Conservation (phyloP, 2,888 invertebrate species). For the Choreutis nemorana region DNA sequence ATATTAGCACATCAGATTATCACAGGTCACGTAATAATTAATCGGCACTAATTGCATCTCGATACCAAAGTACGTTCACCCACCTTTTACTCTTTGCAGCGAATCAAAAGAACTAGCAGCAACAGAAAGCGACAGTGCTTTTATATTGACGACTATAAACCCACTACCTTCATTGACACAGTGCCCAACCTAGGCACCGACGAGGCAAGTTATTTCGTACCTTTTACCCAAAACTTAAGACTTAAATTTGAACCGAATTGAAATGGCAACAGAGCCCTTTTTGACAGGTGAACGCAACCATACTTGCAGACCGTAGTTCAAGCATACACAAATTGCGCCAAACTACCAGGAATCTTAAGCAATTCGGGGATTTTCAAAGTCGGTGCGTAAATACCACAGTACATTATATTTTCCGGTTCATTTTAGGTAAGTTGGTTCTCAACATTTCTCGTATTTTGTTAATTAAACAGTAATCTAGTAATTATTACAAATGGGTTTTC, state of each 20-base stretch:
- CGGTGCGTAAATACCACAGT: too few relatives aligned
- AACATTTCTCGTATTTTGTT: too few relatives aligned
- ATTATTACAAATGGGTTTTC: too few relatives aligned
- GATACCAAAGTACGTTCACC: slow-evolving; percentile 39
- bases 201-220: slow-evolving; percentile 26
- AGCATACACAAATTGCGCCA: slow-evolving; percentile 24
- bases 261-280: slow-evolving; percentile 8
- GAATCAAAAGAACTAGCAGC: slow-evolving; percentile 50
- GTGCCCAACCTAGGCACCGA: slow-evolving; percentile 24
- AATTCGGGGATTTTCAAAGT: slow-evolving; percentile 21
- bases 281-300: slow-evolving; percentile 7
- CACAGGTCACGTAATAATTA: slow-evolving; percentile 27
- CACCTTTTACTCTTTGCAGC: slow-evolving; percentile 57
- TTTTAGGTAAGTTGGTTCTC: too few relatives aligned
- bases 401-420: too few relatives aligned
- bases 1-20: slow-evolving; percentile 16
- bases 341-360: slow-evolving; percentile 42
- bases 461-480: too few relatives aligned
- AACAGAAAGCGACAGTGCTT: slow-evolving; percentile 55
- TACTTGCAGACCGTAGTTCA: slow-evolving; percentile 18
- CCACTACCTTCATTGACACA: slow-evolving; percentile 47
- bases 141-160: slow-evolving; percentile 52
- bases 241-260: slow-evolving; percentile 17
- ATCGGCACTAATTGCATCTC: slow-evolving; percentile 21
- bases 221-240: slow-evolving; percentile 23